Base-by-base conservation (phyloP, 2,113 vertebrate genomes). In the Brachypteracias leptosomus region DNA sequence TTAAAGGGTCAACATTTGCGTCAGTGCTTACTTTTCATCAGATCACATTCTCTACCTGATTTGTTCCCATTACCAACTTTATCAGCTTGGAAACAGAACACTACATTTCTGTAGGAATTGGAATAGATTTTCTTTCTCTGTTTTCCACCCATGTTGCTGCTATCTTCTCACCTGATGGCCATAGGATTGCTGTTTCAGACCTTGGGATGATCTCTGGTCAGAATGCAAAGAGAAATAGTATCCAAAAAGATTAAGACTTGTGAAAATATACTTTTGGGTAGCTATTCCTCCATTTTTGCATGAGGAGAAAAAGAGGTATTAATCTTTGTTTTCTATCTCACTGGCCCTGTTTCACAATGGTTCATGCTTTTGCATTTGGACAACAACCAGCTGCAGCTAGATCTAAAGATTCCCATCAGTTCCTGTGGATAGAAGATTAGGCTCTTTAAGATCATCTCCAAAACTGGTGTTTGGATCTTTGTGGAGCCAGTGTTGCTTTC, bases 131-230 rank as follows among this genome's bases (percentile, higher is more conserved):
- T 22, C 58, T 61, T 86, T 17, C 12, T 89, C 33, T 71, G 11
- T 38, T 80, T 89, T 36, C 25, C 11, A 28, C 13, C 59, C 21
- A 68, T 11, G 8, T 54, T 77, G 14, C 44, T 91, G 25, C 33
- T 57, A 0, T n/a, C 31, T 87, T 66, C 77, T 76, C 0, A 0
- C 11, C 36, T 54, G 51, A 71, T 31, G 13, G n/a, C 57, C 40
- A 62, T 1, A 87, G 73, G 51, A 58, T 13, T 77, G 29, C 26
- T 80, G 13, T 81, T 80, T 81, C 31, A 89, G 49, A 57, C 2
- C 1, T 24, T 4, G 3, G 5, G 12, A 8, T 81, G 10, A n/a
- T 66, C 13, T 65, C 44, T 52, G 33, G 9, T 77, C 24, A 89
- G 26, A 77, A 76, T 28, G n/a, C 29, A 61, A 33, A 73, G 4